Evolutionary conservation across 2,113 vertebrate genomes (phyloP), one percentile per base, ranked within the genome.

Genomic region (Protobothrops mucrosquamatus): DNA sequence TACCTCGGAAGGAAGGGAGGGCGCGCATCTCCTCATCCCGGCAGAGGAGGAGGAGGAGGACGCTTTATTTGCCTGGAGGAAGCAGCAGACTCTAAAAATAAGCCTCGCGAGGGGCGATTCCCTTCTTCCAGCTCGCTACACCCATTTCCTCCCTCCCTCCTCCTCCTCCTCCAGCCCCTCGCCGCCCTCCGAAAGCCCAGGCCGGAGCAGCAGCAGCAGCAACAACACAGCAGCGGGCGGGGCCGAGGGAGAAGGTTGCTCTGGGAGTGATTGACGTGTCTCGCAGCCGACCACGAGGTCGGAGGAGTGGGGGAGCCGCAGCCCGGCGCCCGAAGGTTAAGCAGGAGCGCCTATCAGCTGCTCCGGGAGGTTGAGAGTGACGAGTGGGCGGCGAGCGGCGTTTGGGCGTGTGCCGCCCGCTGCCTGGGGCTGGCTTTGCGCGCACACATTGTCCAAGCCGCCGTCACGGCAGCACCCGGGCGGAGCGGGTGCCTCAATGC

Each of bases 371-470:
- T 9, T 12, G 91, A 5, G 93, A 87, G 95, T n/a, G 34, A n/a
- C 48, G 14, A 85, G 55, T 52, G 91, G 93, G 93, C 81, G 94
- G 86, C 56, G 91, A 89, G 91, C 29, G 69, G 86, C 22, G 22
- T 23, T 86, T 91, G 93, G 94, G 95, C 89, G 94, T 94, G 91
- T 81, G 91, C 93, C 54, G 87, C 29, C 39, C 54, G 34, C 85
- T n/a, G 46, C 89, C 12, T 24, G 12, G 88, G 43, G 43, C 55
- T 86, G 46, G 69, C 20, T 56, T 61, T 39, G 88, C 22, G 34
- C 52, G 51, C 91, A 56, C 74, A 10, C 81, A 54, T 95, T 95
- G 95, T 95, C 92, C 95, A 81, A 87, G 90, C 90, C 61, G 93
- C 85, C 91, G 93, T 91, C 43, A 69, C 55, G 23, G 52, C 48